These are phyloP conservation scores for Agelas oroides DNA, from an alignment of 37 sponge, comb jelly and placozoan genomes.

Conservation along the genomic window DNA sequence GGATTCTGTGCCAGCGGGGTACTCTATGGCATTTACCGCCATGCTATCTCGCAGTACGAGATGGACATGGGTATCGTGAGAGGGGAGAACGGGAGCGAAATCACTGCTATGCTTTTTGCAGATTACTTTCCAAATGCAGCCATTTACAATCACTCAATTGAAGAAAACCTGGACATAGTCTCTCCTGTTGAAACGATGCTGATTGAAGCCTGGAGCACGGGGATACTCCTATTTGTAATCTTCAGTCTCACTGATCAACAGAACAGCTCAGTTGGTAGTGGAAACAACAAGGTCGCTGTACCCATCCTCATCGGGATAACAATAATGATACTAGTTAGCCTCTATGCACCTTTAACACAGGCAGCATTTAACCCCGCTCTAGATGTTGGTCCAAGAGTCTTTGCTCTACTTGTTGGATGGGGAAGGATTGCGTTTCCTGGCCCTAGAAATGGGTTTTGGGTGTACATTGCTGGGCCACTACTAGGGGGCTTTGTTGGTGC, in stretches of 20 bases:
- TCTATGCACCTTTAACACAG: conserved; percentile 59
- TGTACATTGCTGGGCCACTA: conserved; percentile 64
- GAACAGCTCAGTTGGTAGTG: conserved; percentile 37
- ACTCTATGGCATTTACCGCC: conserved; percentile 12
- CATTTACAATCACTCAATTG: conserved; percentile 11
- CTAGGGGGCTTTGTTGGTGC: conserved; percentile 55
- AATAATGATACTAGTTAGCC: conserved; percentile 27
- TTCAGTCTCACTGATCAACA: conserved; percentile 52
- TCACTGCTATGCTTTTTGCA: conserved; percentile 63
- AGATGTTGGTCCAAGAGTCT: conserved; percentile 76
- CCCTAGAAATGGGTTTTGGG: conserved; percentile 67
- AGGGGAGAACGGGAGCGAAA: conserved; percentile 26
- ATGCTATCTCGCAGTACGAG: conserved; percentile 41
- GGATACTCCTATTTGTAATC: conserved; percentile 55
- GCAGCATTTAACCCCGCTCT: conserved; percentile 76
- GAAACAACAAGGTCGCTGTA: conserved; percentile 23
- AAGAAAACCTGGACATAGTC: not conserved
- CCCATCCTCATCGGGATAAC: conserved; percentile 63
- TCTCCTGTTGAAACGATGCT: conserved; percentile 33
- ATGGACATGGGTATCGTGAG: conserved; percentile 9
- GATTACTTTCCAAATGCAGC: conserved; percentile 71
- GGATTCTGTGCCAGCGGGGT: conserved; percentile 34
- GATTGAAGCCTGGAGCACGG: conserved; percentile 52
- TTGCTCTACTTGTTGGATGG: conserved; percentile 72
- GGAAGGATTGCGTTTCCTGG: conserved; percentile 68